phyloP scores from a whole-genome alignment of 1,140 invertebrate genomes.

The Mycetomoellerius zeteki region DNA sequence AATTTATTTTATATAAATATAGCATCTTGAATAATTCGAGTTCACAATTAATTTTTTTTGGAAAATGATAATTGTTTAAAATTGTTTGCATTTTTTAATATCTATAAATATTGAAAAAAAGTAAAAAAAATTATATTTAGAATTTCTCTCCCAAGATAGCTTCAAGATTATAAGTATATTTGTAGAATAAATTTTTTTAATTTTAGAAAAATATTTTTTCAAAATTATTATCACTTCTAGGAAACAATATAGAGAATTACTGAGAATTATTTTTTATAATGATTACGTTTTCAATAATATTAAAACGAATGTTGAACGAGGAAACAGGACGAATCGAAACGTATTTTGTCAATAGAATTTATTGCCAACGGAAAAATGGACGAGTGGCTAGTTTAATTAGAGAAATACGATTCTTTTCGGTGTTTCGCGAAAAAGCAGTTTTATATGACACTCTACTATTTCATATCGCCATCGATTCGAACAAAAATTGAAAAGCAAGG shows the following conservation, averaged over 20 bases:
- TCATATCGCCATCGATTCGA: background rate
- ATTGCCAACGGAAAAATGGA: conserved; percentile 19
- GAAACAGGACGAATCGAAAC: background rate
- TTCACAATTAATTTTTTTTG: background rate
- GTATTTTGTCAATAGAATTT: conserved; percentile 21
- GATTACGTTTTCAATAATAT: background rate
- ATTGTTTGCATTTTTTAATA: background rate
- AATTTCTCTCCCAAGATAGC: background rate
- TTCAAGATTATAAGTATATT: background rate
- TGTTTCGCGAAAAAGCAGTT: conserved; percentile 35
- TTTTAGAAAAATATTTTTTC: background rate
- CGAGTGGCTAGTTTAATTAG: conserved; percentile 27
- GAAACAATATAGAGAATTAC: background rate
- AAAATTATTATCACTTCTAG: background rate
- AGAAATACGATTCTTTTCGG: conserved; percentile 51
- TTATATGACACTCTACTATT: conserved; percentile 34
- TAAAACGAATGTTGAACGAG: background rate
- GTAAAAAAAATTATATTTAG: background rate
- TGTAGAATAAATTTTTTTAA: background rate
- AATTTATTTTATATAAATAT: background rate
- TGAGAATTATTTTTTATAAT: conserved; percentile 5
- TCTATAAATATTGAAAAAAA: background rate
- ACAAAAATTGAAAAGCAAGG: conserved; percentile 49
- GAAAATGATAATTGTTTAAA: background rate
- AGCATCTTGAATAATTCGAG: background rate